A percentile compares a stretch with the other conserved stretches of the same genome.
Conservation (phyloP, 2,888 invertebrate species). For the Polydrusus pterygomalis region DNA sequence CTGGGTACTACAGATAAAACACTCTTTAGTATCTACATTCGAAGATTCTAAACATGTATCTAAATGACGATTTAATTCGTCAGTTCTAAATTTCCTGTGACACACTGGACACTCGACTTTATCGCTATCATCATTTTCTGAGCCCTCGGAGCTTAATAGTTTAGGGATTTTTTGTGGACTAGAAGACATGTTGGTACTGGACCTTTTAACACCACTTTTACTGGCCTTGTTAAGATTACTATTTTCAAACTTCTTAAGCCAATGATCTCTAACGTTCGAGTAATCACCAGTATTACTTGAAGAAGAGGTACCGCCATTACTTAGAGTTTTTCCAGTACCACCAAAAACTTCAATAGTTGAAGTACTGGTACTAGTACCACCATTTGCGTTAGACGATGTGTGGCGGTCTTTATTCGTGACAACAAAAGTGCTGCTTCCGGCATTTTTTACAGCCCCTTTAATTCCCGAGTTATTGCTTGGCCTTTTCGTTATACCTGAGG, state of each 20-base stretch:
- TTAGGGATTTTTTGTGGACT: constrained; percentile 51
- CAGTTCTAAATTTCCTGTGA: constrained; percentile 59
- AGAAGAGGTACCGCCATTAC: constrained; percentile 34
- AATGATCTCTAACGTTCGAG: constrained; percentile 68
- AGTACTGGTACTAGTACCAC: constrained; percentile 19
- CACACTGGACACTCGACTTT: constrained; percentile 70
- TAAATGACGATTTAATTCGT: constrained; percentile 67
- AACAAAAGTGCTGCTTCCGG: constrained; percentile 61
- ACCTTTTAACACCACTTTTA: constrained; percentile 29
- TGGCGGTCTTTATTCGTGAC: constrained; percentile 57
- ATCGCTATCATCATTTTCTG: constrained; percentile 5
- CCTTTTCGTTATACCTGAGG: constrained; percentile 17
- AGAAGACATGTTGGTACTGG: constrained; percentile 21
- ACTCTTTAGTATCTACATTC: constrained; percentile 46
- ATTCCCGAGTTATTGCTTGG: constrained; percentile 24
- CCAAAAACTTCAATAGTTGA: constrained; percentile 48
- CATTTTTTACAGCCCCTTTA: constrained; percentile 67
- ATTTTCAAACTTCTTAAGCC: constrained; percentile 68
- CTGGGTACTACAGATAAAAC: constrained; percentile 56
- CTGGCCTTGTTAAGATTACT: neutral
- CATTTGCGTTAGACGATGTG: constrained; percentile 30
- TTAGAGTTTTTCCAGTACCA: constrained; percentile 56
- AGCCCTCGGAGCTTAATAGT: constrained; percentile 27
- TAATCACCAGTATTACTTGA: constrained; percentile 58
- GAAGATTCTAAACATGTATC: constrained; percentile 58